phyloP scores from a whole-genome alignment of 2,888 invertebrate species.

The Campoplex nolae region DNA sequence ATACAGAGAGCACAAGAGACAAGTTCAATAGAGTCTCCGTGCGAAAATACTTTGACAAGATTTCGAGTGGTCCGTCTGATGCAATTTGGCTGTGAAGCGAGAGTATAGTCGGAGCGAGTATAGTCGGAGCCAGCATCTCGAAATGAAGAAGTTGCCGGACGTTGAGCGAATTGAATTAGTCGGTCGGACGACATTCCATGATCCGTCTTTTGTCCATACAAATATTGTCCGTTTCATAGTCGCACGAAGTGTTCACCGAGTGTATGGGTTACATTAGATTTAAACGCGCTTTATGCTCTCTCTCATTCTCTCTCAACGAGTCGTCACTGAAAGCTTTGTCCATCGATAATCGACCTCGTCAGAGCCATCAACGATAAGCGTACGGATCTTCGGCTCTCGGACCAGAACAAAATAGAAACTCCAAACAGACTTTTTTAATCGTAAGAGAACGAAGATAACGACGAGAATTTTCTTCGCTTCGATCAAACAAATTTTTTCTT shows the following conservation, averaged over 20 bases:
- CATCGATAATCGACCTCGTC: constrained; percentile 78
- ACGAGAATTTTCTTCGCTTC: constrained; percentile 4
- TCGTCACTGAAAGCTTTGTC: constrained; percentile 80
- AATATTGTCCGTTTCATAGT: constrained; percentile 82
- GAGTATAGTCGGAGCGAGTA: neutral
- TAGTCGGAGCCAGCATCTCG: constrained; percentile 25
- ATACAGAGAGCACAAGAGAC: neutral
- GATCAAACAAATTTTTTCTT: neutral
- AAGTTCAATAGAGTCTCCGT: neutral
- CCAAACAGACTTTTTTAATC: constrained; percentile 71
- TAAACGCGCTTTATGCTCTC: constrained; percentile 63
- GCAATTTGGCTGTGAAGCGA: neutral
- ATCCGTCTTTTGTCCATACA: constrained; percentile 83
- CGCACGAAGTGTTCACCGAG: constrained; percentile 46
- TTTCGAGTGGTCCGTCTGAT: constrained; percentile 18
- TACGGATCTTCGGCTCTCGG: constrained; percentile 70
- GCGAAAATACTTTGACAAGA: constrained; percentile 7
- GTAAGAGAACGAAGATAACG: neutral
- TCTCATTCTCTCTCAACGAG: constrained; percentile 75
- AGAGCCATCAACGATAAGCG: constrained; percentile 78
- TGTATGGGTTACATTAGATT: constrained; percentile 57
- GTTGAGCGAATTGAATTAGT: constrained; percentile 83
- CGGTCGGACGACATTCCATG: constrained; percentile 83
- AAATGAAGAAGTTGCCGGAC: constrained; percentile 79
- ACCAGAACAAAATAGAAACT: constrained; percentile 76